Evolutionary conservation across 2,113 vertebrate species (phyloP).

Genomic region (Dinomys branickii): DNA sequence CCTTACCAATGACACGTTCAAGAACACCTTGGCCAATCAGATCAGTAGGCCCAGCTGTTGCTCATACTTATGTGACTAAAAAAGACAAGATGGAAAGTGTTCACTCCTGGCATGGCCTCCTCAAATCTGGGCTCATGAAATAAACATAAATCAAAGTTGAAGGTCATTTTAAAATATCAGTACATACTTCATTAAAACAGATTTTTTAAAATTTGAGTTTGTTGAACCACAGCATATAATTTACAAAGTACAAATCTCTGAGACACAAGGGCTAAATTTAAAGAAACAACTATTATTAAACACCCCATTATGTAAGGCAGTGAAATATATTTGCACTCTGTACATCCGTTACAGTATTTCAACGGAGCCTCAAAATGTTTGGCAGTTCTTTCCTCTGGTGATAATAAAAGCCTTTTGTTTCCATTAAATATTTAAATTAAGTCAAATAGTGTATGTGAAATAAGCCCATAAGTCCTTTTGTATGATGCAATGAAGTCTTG

Average conservation of each 20-base stretch:
- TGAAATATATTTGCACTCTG: constrained; percentile 64
- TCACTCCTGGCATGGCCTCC: constrained; percentile 9
- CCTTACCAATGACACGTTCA: constrained; percentile 4
- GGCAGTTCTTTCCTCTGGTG: constrained; percentile 81
- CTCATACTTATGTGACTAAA: constrained; percentile 21
- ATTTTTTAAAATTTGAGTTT: constrained; percentile 46
- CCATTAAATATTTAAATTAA: constrained; percentile 89
- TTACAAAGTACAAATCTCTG: constrained; percentile 72
- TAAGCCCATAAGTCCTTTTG: constrained; percentile 85
- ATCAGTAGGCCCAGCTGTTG: background rate
- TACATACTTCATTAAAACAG: constrained; percentile 65
- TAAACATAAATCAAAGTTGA: constrained; percentile 61
- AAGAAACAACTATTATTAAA: constrained; percentile 76
- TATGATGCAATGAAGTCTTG: constrained; percentile 86
- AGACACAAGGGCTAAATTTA: constrained; percentile 66
- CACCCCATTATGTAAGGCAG: constrained; percentile 69
- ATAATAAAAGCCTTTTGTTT: constrained; percentile 87
- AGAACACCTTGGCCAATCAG: background rate
- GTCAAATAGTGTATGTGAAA: constrained; percentile 88
- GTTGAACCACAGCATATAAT: constrained; percentile 59
- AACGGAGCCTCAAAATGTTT: constrained; percentile 61
- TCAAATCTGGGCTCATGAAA: constrained; percentile 37
- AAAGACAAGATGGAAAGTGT: background rate
- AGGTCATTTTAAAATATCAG: constrained; percentile 64
- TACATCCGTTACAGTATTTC: constrained; percentile 76